Conservation (phyloP, 1,140 invertebrate genomes). For the Chrysopa pallens region DNA sequence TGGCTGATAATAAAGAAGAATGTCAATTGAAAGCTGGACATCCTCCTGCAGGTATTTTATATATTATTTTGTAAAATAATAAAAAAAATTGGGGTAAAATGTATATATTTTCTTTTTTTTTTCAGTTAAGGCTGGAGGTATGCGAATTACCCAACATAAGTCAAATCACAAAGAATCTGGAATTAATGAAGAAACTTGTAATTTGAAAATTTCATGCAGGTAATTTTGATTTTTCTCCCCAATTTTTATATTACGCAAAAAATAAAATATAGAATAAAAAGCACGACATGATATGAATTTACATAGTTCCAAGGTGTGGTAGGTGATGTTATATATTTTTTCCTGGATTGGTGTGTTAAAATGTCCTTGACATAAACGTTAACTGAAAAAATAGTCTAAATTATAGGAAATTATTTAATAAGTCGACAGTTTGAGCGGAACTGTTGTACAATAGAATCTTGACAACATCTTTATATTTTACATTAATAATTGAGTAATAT, state of each 20-base stretch:
- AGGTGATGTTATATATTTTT: too few species aligned
- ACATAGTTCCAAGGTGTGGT: too few species aligned
- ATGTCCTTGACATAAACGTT: too few species aligned
- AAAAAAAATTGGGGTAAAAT: not conserved
- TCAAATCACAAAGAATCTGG: slow-evolving; percentile 27
- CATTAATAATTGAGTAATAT: too few species aligned
- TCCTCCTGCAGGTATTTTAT: slow-evolving; percentile 61
- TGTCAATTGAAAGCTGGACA: slow-evolving; percentile 58
- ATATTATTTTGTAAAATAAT: not conserved
- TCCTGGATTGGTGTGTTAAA: too few species aligned
- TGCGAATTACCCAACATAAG: slow-evolving; percentile 82
- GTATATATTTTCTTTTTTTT: not conserved
- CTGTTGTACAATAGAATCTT: too few species aligned
- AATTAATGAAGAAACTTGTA: slow-evolving; percentile 20
- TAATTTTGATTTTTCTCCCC: slow-evolving; percentile 10
- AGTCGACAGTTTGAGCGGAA: too few species aligned
- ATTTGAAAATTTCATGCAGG: slow-evolving; percentile 25
- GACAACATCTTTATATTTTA: too few species aligned
- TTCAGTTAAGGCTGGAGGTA: slow-evolving; percentile 76
- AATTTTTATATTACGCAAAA: slow-evolving; percentile 6
- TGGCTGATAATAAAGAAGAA: slow-evolving; percentile 31
- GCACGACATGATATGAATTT: too few species aligned
- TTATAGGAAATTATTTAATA: too few species aligned
- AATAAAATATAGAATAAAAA: not conserved
- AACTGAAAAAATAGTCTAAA: too few species aligned